These are phyloP conservation scores for Taphrorychus bicolor DNA, from an alignment of 2,888 invertebrate species.

Conservation along the genomic window DNA sequence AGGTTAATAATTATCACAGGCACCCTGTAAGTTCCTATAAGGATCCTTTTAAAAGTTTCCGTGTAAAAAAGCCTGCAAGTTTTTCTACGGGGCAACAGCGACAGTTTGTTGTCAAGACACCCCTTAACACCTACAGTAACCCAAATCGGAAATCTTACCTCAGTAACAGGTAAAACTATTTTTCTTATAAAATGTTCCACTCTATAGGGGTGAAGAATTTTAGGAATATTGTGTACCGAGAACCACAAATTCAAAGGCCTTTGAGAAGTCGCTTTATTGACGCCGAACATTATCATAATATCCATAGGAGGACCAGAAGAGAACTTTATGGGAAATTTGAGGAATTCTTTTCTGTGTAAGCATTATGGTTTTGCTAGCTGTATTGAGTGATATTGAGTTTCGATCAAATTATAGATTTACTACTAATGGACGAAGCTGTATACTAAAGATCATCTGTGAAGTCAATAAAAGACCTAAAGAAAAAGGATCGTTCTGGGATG, in stretches of 20 bases:
- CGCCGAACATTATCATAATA: conserved; percentile 46
- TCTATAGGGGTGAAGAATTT: too few species aligned
- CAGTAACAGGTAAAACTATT: too few species aligned
- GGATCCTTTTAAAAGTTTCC: conserved; percentile 9
- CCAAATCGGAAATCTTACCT: too few species aligned
- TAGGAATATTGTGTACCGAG: conserved; percentile 41
- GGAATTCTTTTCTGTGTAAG: conserved; percentile 69
- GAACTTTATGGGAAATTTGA: conserved; percentile 70
- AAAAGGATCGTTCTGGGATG: conserved; percentile 69
- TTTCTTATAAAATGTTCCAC: too few species aligned
- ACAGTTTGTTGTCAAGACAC: too few species aligned
- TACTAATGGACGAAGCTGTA: conserved; percentile 66
- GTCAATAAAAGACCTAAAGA: conserved; percentile 62
- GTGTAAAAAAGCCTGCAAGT: too few species aligned
- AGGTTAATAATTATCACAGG: conserved; percentile 8
- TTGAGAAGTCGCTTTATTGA: conserved; percentile 1
- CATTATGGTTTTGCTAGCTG: neutral
- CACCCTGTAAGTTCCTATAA: conserved; percentile 21
- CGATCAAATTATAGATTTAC: conserved; percentile 56
- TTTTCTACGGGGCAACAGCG: too few species aligned
- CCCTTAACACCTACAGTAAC: too few species aligned
- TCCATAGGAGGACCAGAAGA: conserved; percentile 69
- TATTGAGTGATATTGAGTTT: too few species aligned
- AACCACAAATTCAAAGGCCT: neutral
- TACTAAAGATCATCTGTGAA: conserved; percentile 71